Percentiles rank a stretch among this genome's conserved stretches.
Conservation (phyloP, 92 coral and sea anemone species). For the Scolanthus callimorphus region DNA sequence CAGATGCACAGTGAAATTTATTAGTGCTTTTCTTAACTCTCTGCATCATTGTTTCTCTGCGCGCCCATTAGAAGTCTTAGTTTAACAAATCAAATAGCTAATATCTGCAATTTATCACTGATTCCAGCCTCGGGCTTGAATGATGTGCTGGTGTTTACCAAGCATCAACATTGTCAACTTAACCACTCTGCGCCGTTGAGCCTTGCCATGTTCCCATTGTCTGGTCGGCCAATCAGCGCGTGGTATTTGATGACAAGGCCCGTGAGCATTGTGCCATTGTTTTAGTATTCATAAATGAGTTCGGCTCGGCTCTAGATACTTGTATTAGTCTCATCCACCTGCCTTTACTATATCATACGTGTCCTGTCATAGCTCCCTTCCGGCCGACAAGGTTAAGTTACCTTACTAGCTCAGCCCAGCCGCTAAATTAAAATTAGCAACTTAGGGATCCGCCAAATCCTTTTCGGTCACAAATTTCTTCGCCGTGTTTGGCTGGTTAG, state of each 20-base stretch:
- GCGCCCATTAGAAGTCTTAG: neutral
- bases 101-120: slow-evolving; percentile 4
- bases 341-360: slow-evolving; percentile 15
- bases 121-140: neutral
- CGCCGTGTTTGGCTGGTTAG: too few species aligned
- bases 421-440: neutral
- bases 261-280: slow-evolving; percentile 6
- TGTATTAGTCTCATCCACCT: slow-evolving; percentile 23
- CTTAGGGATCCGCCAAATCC: neutral
- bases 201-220: slow-evolving; percentile 8
- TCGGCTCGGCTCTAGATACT: neutral
- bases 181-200: slow-evolving; percentile 1
- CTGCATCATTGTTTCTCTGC: too few species aligned
- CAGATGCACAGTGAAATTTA: too few species aligned
- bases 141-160: slow-evolving; percentile 2
- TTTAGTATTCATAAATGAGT: slow-evolving; percentile 22
- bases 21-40: too few species aligned
- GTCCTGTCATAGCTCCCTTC: slow-evolving; percentile 15
- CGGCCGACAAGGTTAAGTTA: slow-evolving; percentile 9
- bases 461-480: neutral
- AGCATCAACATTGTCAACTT: slow-evolving; percentile 4
- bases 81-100: slow-evolving; percentile 2
- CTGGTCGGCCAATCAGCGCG: slow-evolving; percentile 19
- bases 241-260: neutral
- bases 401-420: neutral